Percentiles rank a stretch among this genome's conserved stretches.
phyloP scores from a whole-genome alignment of 2,888 invertebrate species.

The Tanytarsus gracilentus region DNA sequence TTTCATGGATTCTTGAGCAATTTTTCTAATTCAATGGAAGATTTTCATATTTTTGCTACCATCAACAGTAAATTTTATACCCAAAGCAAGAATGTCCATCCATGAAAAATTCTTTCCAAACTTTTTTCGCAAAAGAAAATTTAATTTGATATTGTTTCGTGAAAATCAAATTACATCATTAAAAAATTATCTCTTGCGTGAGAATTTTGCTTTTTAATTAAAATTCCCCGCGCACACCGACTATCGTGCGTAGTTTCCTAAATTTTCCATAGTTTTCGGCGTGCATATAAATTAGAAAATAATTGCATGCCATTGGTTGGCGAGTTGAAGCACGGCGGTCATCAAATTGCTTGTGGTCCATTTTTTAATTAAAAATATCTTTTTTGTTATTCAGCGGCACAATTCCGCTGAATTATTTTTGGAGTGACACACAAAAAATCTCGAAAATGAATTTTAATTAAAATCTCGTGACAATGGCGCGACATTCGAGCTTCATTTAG shows the following conservation, averaged over 20 bases:
- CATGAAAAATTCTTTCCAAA: not conserved
- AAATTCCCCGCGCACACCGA: too few relatives aligned
- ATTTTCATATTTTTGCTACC: not conserved
- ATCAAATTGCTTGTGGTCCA: not conserved
- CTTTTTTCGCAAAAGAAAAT: not conserved
- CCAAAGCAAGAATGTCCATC: not conserved
- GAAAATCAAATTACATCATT: constrained; percentile 15
- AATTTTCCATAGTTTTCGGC: not conserved
- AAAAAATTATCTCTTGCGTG: not conserved
- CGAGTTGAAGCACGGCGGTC: not conserved
- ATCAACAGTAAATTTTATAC: too few relatives aligned
- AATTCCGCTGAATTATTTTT: too few relatives aligned
- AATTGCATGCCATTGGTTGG: constrained; percentile 10
- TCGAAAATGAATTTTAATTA: constrained; percentile 16
- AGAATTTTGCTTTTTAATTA: constrained; percentile 9
- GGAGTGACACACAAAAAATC: constrained; percentile 2
- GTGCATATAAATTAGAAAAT: constrained; percentile 8
- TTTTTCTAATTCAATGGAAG: too few relatives aligned
- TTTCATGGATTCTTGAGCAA: too few relatives aligned
- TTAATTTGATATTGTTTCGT: not conserved
- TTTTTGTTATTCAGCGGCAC: too few relatives aligned
- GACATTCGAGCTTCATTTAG: not conserved
- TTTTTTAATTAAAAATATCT: constrained; percentile 17
- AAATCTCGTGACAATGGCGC: constrained; percentile 24
- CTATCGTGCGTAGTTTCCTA: too few relatives aligned